A percentile compares a stretch with the other conserved stretches of the same genome.
These are phyloP conservation scores for Neogobius melanostomus DNA, from an alignment of 2,113 vertebrate genomes.

Conservation along the genomic window DNA sequence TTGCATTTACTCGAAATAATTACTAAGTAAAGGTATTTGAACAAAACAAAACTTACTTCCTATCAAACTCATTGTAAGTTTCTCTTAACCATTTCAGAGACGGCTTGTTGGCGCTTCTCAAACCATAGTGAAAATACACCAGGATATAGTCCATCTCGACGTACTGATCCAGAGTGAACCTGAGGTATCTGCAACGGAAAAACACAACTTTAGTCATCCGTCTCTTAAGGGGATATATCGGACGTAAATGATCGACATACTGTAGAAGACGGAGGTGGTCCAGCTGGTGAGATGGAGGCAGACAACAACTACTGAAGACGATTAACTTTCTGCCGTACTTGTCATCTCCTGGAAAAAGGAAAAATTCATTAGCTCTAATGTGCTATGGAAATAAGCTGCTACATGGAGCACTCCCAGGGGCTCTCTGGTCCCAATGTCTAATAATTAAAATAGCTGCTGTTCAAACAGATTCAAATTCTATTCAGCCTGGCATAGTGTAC, in stretches of 20 bases:
- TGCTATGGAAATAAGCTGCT: no score
- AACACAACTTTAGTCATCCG: background rate
- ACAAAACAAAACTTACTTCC: constrained; percentile 76
- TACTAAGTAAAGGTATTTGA: no score
- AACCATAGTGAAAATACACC: constrained; percentile 85
- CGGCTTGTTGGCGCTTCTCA: constrained; percentile 85
- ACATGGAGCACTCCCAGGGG: no score
- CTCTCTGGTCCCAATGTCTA: no score
- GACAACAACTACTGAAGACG: constrained; percentile 84
- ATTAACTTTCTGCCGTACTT: constrained; percentile 82
- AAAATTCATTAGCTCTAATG: background rate
- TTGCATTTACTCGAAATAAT: no score
- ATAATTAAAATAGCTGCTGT: no score
- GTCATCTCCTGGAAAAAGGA: constrained; percentile 79
- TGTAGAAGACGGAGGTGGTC: constrained; percentile 84
- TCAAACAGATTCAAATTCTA: no score
- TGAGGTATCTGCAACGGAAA: constrained; percentile 78
- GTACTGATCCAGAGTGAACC: constrained; percentile 83
- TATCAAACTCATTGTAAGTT: constrained; percentile 84
- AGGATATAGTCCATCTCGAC: constrained; percentile 85
- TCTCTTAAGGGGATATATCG: background rate
- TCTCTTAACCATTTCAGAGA: constrained; percentile 82
- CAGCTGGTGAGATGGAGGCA: constrained; percentile 85
- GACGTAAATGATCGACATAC: constrained; percentile 49
- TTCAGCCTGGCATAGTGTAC: no score